Percentiles rank a stretch among this genome's conserved stretches.
phyloP scores from a whole-genome alignment of 2,797 vertebrate genomes.

The Coranthus polyacanthus region DNA sequence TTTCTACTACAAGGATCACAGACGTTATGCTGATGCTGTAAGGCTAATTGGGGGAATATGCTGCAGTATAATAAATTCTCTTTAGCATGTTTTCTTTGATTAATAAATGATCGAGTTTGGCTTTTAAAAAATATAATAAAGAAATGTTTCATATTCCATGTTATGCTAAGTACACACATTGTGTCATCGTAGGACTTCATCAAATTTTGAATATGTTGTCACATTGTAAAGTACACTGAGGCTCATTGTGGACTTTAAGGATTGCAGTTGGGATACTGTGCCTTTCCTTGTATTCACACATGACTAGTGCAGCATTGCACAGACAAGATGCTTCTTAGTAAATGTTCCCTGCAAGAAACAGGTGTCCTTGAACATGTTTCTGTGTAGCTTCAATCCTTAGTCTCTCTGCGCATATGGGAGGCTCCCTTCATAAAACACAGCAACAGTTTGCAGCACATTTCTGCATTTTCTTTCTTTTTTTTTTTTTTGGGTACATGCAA shows the following conservation, averaged over 20 bases:
- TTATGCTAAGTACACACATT: slow-evolving; percentile 20
- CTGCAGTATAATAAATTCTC: slow-evolving; percentile 58
- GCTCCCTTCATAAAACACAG: slow-evolving; percentile 49
- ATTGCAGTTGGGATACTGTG: slow-evolving; percentile 16
- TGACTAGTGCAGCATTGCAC: slow-evolving; percentile 39
- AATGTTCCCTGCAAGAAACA: slow-evolving; percentile 56
- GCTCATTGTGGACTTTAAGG: slow-evolving; percentile 2
- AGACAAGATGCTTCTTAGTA: slow-evolving; percentile 53
- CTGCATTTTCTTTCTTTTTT: slow-evolving; percentile 33
- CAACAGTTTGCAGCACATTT: slow-evolving; percentile 47
- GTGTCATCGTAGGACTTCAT: slow-evolving; percentile 40
- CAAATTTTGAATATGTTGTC: slow-evolving; percentile 27
- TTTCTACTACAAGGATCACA: slow-evolving; percentile 50
- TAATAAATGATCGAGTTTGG: slow-evolving; percentile 65
- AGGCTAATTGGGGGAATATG: slow-evolving; percentile 62
- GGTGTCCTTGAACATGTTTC: slow-evolving; percentile 76
- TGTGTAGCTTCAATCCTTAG: slow-evolving; percentile 49
- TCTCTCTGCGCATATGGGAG: slow-evolving; percentile 56
- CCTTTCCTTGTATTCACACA: slow-evolving; percentile 22
- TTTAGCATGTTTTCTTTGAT: slow-evolving; percentile 74
- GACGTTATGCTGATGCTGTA: slow-evolving; percentile 46
- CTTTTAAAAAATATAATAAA: slow-evolving; percentile 42
- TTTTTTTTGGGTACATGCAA: slow-evolving; percentile 36
- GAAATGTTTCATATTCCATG: slow-evolving; percentile 10
- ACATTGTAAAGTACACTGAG: slow-evolving; percentile 15